A percentile compares a stretch with the other conserved stretches of the same genome.
These are phyloP conservation scores for Zosterops hypoxanthus DNA, from an alignment of 2,113 vertebrate genomes.

Conservation along the genomic window DNA sequence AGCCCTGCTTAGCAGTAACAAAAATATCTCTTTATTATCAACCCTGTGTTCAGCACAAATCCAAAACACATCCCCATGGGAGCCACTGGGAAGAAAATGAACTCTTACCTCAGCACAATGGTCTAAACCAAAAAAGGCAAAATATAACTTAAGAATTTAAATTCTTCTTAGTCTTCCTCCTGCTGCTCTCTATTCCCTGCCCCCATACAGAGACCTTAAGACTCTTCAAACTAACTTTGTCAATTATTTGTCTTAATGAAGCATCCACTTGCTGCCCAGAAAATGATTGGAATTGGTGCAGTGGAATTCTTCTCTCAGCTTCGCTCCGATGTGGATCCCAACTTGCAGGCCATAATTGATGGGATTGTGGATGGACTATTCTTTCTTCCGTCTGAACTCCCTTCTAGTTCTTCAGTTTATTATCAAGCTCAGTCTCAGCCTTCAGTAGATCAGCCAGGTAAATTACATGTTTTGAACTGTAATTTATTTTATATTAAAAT, in stretches of 20 bases:
- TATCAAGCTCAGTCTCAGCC: slow-evolving; percentile 52
- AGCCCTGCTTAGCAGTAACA: neutral
- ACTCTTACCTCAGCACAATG: neutral
- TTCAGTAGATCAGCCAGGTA: slow-evolving; percentile 71
- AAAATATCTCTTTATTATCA: neutral
- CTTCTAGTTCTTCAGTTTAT: slow-evolving; percentile 48
- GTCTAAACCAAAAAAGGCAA: neutral
- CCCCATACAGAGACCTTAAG: neutral
- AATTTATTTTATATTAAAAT: neutral
- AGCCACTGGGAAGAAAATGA: neutral
- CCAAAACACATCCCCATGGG: neutral
- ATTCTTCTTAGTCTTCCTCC: neutral
- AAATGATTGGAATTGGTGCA: slow-evolving; percentile 87
- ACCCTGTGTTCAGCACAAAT: neutral
- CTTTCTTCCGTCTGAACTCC: slow-evolving; percentile 81
- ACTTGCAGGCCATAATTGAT: slow-evolving; percentile 85
- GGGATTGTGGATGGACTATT: slow-evolving; percentile 91
- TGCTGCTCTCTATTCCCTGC: neutral
- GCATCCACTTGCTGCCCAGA: slow-evolving; percentile 86
- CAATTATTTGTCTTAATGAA: slow-evolving; percentile 62
- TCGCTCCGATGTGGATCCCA: slow-evolving; percentile 83
- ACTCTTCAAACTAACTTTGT: neutral
- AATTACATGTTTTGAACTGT: neutral
- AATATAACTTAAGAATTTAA: neutral
- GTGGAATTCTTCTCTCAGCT: slow-evolving; percentile 94